These are phyloP conservation scores for Trochalopteron elliotii DNA, from an alignment of 2,113 vertebrate genomes.

Conservation along the genomic window DNA sequence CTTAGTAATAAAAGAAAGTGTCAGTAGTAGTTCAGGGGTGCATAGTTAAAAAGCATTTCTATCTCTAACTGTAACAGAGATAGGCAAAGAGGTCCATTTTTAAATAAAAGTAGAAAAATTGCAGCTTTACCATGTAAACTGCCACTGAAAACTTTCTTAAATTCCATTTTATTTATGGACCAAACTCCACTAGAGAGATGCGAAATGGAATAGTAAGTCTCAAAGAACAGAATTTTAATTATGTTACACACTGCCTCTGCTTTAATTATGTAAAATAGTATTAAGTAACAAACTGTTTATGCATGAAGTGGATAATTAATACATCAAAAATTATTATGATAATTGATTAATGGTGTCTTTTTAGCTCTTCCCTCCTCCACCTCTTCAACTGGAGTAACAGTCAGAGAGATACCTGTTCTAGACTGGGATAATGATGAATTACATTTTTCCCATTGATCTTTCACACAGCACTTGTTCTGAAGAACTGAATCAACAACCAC, in stretches of 20 bases:
- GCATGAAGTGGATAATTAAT: background rate
- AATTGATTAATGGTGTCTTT: background rate
- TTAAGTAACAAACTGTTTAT: slow-evolving; percentile 17
- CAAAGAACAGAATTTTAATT: background rate
- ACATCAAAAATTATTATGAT: background rate
- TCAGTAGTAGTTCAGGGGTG: background rate
- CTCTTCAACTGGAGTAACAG: background rate
- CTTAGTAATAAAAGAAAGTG: background rate
- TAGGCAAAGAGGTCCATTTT: background rate
- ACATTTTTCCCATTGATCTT: background rate
- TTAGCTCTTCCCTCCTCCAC: background rate
- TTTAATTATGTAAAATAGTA: slow-evolving; percentile 32
- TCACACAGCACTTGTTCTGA: background rate
- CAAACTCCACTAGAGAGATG: background rate
- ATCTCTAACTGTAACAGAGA: background rate
- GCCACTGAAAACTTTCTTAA: background rate
- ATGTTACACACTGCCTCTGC: background rate
- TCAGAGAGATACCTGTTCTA: background rate
- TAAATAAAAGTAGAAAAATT: background rate
- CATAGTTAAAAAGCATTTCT: background rate
- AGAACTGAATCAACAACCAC: background rate
- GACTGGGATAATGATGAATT: background rate
- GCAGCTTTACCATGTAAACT: background rate
- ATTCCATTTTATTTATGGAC: background rate
- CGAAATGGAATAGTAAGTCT: background rate